Conservation (phyloP, 2,113 vertebrate genomes). For the Uropsilus gracilis region DNA sequence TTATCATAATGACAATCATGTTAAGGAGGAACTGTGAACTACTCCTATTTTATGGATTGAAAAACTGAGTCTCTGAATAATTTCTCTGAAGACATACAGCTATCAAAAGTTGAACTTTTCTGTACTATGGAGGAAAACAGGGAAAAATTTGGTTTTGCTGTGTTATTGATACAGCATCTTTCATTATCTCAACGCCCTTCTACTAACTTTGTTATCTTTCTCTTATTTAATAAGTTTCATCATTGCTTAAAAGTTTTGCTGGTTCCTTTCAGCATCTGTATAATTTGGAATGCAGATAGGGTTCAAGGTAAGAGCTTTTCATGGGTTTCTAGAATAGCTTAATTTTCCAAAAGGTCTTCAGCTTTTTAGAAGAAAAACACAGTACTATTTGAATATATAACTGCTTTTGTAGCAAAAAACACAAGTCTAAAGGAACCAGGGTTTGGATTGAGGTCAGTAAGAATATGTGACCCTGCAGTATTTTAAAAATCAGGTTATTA, state of each 20-base stretch:
- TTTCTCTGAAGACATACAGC: not conserved
- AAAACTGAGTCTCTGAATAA: not conserved
- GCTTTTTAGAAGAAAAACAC: constrained; percentile 37
- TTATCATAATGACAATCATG: not conserved
- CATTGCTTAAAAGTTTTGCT: constrained; percentile 9
- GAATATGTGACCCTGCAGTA: not conserved
- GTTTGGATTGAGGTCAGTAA: constrained; percentile 16
- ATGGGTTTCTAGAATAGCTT: constrained; percentile 27
- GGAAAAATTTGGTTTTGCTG: constrained; percentile 18
- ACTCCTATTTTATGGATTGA: constrained; percentile 14
- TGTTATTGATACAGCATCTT: constrained; percentile 8
- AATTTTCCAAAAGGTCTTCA: not conserved
- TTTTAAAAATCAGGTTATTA: no score
- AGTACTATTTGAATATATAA: not conserved
- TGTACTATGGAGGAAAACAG: not conserved
- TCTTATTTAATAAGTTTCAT: not conserved
- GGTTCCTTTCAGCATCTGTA: constrained; percentile 4
- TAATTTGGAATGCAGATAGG: not conserved
- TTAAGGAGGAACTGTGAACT: not conserved
- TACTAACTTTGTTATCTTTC: constrained; percentile 7
- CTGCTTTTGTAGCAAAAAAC: constrained; percentile 2
- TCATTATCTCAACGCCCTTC: constrained; percentile 3
- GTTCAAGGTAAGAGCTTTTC: constrained; percentile 10
- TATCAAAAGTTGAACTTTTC: constrained; percentile 38
- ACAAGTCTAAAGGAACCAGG: not conserved